Conservation (phyloP, 2,888 invertebrate genomes). For the Augiades crinisus region DNA sequence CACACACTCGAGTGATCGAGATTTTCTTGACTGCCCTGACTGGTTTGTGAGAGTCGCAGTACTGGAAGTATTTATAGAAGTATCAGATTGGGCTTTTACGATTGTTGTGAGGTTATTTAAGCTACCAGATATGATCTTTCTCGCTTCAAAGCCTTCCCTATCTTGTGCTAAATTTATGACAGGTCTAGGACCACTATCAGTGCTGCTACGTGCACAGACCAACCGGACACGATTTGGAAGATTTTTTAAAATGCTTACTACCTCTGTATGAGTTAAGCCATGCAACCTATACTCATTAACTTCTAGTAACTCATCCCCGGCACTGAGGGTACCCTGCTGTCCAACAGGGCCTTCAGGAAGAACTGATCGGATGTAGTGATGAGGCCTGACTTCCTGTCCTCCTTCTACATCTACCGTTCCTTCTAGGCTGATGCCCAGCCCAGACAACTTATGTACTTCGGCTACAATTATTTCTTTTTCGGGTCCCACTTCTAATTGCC, state of each 20-base stretch:
- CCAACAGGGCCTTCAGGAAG: constrained; percentile 98
- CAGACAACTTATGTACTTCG: constrained; percentile 95
- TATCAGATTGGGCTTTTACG: constrained; percentile 97
- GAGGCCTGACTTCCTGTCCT: constrained; percentile 98
- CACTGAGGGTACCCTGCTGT: constrained; percentile 91
- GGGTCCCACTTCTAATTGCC: constrained; percentile 90
- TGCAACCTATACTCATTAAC: constrained; percentile 96
- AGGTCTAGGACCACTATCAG: constrained; percentile 84
- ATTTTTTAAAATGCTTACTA: constrained; percentile 96
- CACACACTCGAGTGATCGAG: constrained; percentile 96
- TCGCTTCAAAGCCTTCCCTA: constrained; percentile 88
- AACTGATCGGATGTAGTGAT: constrained; percentile 98
- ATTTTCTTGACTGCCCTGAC: constrained; percentile 85
- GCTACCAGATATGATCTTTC: constrained; percentile 92
- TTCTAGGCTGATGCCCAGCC: constrained; percentile 97
- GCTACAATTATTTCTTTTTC: constrained; percentile 95
- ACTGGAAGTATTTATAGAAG: constrained; percentile 93
- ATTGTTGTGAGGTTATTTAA: constrained; percentile 90
- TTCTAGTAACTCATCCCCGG: constrained; percentile 98
- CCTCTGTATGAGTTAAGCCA: constrained; percentile 97
- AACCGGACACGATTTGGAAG: constrained; percentile 94
- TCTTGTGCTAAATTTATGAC: constrained; percentile 90
- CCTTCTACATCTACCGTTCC: constrained; percentile 99
- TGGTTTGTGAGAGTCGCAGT: constrained; percentile 89
- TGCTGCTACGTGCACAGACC: constrained; percentile 91